These are phyloP conservation scores for Azorinus chamasolen DNA, from an alignment of 2,888 invertebrate species.

Conservation along the genomic window DNA sequence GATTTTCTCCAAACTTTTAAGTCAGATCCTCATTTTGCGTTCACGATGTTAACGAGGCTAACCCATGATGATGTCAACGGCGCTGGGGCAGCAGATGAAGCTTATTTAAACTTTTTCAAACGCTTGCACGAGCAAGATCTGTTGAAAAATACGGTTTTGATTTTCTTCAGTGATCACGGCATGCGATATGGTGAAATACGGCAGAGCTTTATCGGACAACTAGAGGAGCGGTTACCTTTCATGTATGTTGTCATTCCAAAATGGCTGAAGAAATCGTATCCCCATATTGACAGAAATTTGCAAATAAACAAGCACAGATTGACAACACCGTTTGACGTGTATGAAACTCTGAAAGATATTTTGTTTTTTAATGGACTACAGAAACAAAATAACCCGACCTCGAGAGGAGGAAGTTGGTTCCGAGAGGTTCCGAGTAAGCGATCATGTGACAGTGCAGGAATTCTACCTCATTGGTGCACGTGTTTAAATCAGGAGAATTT, in stretches of 20 bases:
- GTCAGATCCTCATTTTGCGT: constrained; percentile 91
- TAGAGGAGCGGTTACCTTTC: constrained; percentile 95
- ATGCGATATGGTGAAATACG: constrained; percentile 94
- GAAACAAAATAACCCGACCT: constrained; percentile 12
- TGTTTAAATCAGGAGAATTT: constrained; percentile 91
- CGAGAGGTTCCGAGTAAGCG: constrained; percentile 90
- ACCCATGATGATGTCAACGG: constrained; percentile 95
- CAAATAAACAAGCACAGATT: constrained; percentile 89
- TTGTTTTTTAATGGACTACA: constrained; percentile 57
- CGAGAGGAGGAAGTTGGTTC: constrained; percentile 90
- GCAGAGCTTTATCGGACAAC: constrained; percentile 91
- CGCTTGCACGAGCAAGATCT: constrained; percentile 82
- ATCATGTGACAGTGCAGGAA: constrained; percentile 92
- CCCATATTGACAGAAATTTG: constrained; percentile 89
- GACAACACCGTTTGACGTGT: constrained; percentile 94
- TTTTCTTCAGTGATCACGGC: constrained; percentile 94
- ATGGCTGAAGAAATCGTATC: constrained; percentile 90
- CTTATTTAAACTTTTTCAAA: constrained; percentile 89
- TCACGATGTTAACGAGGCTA: constrained; percentile 94
- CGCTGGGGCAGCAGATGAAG: constrained; percentile 91
- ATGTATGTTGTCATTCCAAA: constrained; percentile 91
- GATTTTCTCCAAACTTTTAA: constrained; percentile 89
- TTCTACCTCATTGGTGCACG: constrained; percentile 95
- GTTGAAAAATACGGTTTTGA: constrained; percentile 74
- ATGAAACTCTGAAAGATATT: constrained; percentile 92